Evolutionary conservation across 1,140 invertebrate genomes (phyloP).

Genomic region (Stegodyphus mimosarum): DNA sequence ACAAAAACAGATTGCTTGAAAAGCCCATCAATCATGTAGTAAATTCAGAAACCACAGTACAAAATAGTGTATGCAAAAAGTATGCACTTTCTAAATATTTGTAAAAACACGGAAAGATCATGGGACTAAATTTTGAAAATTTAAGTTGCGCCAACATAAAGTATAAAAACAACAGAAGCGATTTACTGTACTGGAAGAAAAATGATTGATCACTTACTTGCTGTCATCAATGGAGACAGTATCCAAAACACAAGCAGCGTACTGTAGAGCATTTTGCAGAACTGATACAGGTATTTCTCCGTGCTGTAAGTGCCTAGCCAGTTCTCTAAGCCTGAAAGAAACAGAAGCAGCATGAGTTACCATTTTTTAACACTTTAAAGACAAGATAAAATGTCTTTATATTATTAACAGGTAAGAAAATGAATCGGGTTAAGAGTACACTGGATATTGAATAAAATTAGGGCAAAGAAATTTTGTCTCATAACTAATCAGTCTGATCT

Average conservation of each 20-base stretch:
- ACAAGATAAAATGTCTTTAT: too few species aligned
- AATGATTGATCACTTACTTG: slow-evolving; percentile 75
- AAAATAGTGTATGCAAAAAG: too few species aligned
- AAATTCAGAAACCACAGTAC: too few species aligned
- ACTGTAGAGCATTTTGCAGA: slow-evolving; percentile 85
- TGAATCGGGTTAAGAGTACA: too few species aligned
- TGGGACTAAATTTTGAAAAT: not conserved
- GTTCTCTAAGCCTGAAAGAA: slow-evolving; percentile 80
- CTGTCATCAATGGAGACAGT: slow-evolving; percentile 89
- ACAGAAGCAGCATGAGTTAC: slow-evolving; percentile 14
- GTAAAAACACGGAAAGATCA: not conserved
- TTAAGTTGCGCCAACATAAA: not conserved
- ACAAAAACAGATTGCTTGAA: too few species aligned
- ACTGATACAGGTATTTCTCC: slow-evolving; percentile 85
- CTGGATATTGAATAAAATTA: too few species aligned
- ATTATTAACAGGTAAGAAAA: too few species aligned
- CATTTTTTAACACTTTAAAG: too few species aligned
- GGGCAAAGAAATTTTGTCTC: too few species aligned
- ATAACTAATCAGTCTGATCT: too few species aligned
- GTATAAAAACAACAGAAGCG: not conserved
- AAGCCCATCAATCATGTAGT: too few species aligned
- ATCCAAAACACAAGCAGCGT: slow-evolving; percentile 88
- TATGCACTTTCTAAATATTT: too few species aligned
- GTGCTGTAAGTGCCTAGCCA: slow-evolving; percentile 81
- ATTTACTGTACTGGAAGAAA: not conserved